Evolutionary conservation across 2,888 invertebrate genomes (phyloP).

Genomic region (Polydesmus complanatus): DNA sequence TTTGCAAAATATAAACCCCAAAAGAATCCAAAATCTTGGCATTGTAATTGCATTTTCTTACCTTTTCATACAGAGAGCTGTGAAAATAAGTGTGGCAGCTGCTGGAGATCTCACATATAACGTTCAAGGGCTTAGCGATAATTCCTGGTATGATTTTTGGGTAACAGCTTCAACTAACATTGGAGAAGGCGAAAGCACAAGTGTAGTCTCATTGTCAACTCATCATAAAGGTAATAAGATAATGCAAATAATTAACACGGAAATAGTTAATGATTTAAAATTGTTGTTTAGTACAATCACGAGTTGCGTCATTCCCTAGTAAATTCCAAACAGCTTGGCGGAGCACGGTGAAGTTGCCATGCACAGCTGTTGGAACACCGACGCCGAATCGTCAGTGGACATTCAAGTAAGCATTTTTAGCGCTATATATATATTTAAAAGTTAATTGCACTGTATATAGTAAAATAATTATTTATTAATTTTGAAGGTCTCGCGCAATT

Average conservation of each 20-base stretch:
- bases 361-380: slow-evolving; percentile 16
- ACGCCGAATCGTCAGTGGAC: slow-evolving; percentile 10
- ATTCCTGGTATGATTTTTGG: slow-evolving; percentile 27
- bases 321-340: slow-evolving; percentile 8
- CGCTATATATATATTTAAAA: not conserved
- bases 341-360: slow-evolving; percentile 11
- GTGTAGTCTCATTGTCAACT: slow-evolving; percentile 25
- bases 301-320: slow-evolving; percentile 15
- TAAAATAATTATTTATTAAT: not conserved
- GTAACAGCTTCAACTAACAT: slow-evolving; percentile 29
- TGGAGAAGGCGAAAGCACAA: slow-evolving; percentile 28
- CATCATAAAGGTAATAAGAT: slow-evolving; percentile 24
- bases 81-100: slow-evolving; percentile 19
- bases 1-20: too few species aligned
- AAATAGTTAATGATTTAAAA: not conserved
- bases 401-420: slow-evolving; percentile 7
- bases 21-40: too few species aligned
- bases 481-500: not conserved
- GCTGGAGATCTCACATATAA: slow-evolving; percentile 21
- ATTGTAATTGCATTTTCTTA: too few species aligned
- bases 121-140: slow-evolving; percentile 22
- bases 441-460: not conserved
- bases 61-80: slow-evolving; percentile 6
- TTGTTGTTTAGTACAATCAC: slow-evolving; percentile 11
- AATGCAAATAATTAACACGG: not conserved